A percentile compares a stretch with the other conserved stretches of the same genome.
Evolutionary conservation across 2,888 invertebrate species (phyloP).

Genomic region (Chrysolina oricalcia): DNA sequence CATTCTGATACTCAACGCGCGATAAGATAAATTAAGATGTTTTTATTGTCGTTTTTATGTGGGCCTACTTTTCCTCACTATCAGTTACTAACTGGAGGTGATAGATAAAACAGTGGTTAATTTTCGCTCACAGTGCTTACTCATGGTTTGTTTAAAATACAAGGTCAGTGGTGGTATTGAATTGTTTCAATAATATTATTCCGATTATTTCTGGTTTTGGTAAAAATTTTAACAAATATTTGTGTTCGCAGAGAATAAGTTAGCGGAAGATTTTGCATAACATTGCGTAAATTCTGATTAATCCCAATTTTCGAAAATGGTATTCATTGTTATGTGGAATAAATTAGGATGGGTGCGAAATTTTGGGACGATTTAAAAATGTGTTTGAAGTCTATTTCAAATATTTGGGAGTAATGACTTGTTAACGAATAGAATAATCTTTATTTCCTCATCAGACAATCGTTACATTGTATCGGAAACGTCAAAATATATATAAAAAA

Average conservation of each 20-base stretch:
- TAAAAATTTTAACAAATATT: background rate
- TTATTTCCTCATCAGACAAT: too few relatives aligned
- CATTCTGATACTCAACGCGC: background rate
- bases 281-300: background rate
- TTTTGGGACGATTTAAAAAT: too few relatives aligned
- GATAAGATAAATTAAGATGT: constrained; percentile 12
- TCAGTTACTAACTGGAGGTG: background rate
- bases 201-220: background rate
- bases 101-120: background rate
- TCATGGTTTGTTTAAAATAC: background rate
- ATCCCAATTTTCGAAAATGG: background rate
- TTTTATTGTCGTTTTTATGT: constrained; percentile 19
- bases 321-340: background rate
- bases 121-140: background rate
- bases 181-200: background rate
- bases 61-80: background rate
- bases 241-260: background rate
- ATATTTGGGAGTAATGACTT: too few relatives aligned
- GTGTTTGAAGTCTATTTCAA: too few relatives aligned
- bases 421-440: too few relatives aligned
- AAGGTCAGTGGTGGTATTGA: background rate
- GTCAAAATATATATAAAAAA: too few relatives aligned
- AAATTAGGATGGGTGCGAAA: background rate
- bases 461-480: too few relatives aligned
- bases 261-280: background rate